phyloP scores from a whole-genome alignment of 2,797 vertebrate species.

The Artibeus jamaicensis region DNA sequence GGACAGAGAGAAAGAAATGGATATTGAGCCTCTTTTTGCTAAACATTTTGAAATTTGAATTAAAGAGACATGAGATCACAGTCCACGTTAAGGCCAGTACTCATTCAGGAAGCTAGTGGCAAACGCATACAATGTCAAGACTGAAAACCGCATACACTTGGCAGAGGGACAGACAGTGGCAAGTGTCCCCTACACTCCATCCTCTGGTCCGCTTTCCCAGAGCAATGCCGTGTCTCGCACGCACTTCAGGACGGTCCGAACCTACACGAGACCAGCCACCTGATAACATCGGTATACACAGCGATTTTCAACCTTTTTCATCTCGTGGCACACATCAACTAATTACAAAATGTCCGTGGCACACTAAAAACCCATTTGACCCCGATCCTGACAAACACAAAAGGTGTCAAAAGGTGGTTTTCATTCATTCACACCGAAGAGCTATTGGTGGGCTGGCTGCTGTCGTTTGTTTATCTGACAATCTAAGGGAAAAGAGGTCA shows the following conservation, averaged over 20 bases:
- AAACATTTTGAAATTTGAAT: background rate
- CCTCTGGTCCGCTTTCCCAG: background rate
- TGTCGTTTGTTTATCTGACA: too few species aligned
- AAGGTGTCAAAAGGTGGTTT: background rate
- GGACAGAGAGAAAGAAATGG: background rate
- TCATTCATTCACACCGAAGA: background rate
- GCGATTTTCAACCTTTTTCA: background rate
- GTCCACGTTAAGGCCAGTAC: background rate
- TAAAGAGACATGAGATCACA: background rate
- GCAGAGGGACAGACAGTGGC: background rate
- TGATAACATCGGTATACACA: accelerated
- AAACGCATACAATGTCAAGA: background rate
- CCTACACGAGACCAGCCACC: background rate
- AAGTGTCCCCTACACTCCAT: background rate
- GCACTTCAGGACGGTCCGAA: too few species aligned
- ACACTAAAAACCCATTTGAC: background rate
- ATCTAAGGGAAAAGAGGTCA: background rate
- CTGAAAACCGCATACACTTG: background rate
- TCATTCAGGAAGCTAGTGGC: background rate
- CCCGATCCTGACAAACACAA: background rate
- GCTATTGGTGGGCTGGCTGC: background rate
- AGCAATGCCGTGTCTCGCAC: background rate
- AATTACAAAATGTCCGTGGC: too few species aligned
- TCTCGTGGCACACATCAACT: background rate
- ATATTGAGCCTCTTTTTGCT: background rate